Evolutionary conservation across 2,797 vertebrate species (phyloP), one percentile per base, ranked within the genome.

Genomic region (Pipistrellus kuhlii): DNA sequence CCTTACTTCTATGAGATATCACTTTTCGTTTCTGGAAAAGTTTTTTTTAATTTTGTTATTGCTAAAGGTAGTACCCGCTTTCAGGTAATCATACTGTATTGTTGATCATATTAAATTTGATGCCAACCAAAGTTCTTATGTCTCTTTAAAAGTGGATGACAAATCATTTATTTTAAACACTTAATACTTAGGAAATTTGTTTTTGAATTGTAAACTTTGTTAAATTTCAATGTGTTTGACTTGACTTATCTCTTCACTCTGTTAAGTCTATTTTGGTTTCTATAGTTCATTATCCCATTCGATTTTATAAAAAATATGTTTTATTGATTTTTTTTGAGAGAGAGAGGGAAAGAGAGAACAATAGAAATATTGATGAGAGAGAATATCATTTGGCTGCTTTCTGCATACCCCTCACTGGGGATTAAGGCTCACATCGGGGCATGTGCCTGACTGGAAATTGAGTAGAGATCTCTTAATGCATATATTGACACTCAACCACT

Each of bases 221-320:
- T 92, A 90, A 88, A 90, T 95, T 95, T 96, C 30, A 62, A 2
- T 96, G 95, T 89, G 48, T 91, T 92, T 51, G 71, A 55, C 69
- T 73, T 93, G 75, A 81, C 27, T 76, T 13, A 68, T 82, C 6
- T 53, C 55, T 91, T 80, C 44, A 92, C 53, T 38, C 21, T 84
- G 30, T 81, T 68, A 86, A 46, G 64, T 95, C 80, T 86, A 62
- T 85, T 96, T 96, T 92, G 64, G 55, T 77, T 96, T 89, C 81
- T 91, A 90, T 15, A 93, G 57, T 57, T 30, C 78, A 59, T 96
- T 83, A 95, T 78, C 30, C 14, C 12, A 85, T 48, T 89, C 55
- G 75, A 57, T 35, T 75, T 62, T 62, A 6, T 62, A 62, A 59
- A 59, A 62, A 62, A 62, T 62, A 30, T 30, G 27, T 30, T 30